Base-by-base conservation (phyloP, 2,113 vertebrate species). In the Callaeas wilsoni region DNA sequence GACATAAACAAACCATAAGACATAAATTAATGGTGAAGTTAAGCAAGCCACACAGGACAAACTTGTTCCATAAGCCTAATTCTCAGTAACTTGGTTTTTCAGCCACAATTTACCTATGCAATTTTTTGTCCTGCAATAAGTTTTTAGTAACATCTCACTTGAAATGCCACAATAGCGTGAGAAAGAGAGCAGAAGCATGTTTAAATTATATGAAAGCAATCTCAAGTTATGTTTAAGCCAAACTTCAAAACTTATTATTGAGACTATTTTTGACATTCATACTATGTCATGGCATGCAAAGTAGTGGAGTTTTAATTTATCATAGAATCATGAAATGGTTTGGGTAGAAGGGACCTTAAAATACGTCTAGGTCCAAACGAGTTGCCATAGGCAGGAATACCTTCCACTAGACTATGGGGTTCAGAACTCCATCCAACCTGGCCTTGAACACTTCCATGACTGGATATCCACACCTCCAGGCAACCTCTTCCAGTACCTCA, bases 401-500 rank as follows among this genome's bases (percentile, higher is more conserved):
- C 9, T 64, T 77, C 19, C 27, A 56, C 30, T 12, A 42, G 42
- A 63, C 19, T 5, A 7, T 6, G 29, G 21, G 16, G 8, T 16
- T 71, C 57, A 64, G 16, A 62, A 12, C 11, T 65, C 37, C 29
- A 30, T 57, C 20, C 29, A 84, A 10, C 23, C 19, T 52, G 64
- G 23, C 6, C 14, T 64, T 39, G 50, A 46, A 39, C 4, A 15
- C 7, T 57, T 65, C 22, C 0, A 0, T 44, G 27, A 30, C 0
- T 23, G 12, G 15, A 18, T 19, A 49, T 11, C 10, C 8, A 55
- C 10, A 84, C 9, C 35, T 42, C 18, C 47, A 47, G 41, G 8
- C 10, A 56, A 42, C 7, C 1, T 29, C 10, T 49, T 77, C 35
- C 29, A 29, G 33, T 30, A 11, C 27, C 19, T 42, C 56, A 56